Evolutionary conservation across 2,113 vertebrate genomes (phyloP), one percentile per base, ranked within the genome.

Genomic region (Morphnarchus princeps): DNA sequence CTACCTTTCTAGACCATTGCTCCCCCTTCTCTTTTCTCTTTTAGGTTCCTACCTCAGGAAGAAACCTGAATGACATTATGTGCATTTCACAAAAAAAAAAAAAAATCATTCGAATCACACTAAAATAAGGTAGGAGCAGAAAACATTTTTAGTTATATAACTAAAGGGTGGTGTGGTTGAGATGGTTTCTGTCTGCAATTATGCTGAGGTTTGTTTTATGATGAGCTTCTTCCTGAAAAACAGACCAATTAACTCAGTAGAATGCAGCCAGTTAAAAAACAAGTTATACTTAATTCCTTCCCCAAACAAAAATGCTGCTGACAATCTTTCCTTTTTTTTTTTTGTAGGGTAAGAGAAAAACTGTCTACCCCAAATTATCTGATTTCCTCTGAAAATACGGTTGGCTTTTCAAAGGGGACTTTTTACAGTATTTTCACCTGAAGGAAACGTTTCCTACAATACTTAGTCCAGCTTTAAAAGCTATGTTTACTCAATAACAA

Each of bases 141-240:
- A 93, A 65, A 42, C 40, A 40, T 8, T 69, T 79, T 85, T 62
- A 80, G 89, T 97, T 96, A 96, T 58, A 34, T 93, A 97, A 97
- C 81, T 55, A 40, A 62, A 72, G 61, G 70, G 61, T 13, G 25
- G 66, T 28, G 36, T 49, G 55, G 34, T 69, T 1, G 0, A 80
- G 76, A 57, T 49, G 59, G 45, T 77, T 70, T 81, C 86, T 78
- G 28, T 5, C 80, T 74, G 57, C 83, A 82, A 16, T 89, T 82
- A 89, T 3, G 40, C 45, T 38, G 87, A 81, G 78, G 67, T 34
- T 40, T 89, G 72, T 57, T 77, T 90, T 14, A 73, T 25, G 54
- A 93, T 24, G 58, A 95, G 70, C 83, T 59, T 61, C 85, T 79
- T 95, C 94, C 93, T 87, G 83, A 91, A 87, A 95, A 94, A 89